Evolutionary conservation across 2,888 invertebrate species (phyloP).

Genomic region (Clanis bilineata): DNA sequence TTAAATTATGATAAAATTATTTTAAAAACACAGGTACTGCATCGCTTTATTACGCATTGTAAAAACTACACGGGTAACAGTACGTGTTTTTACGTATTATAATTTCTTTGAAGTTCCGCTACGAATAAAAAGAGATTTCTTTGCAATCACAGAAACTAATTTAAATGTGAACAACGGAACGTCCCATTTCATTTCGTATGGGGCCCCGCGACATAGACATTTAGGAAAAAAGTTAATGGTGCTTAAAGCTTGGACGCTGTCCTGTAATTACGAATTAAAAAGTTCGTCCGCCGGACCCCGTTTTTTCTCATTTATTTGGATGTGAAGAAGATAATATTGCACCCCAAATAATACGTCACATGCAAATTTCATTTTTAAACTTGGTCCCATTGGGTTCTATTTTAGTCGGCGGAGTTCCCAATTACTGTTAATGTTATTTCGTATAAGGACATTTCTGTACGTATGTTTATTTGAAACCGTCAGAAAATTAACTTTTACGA

Average conservation of each 20-base stretch:
- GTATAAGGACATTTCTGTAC: conserved; percentile 66
- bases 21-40: too few relatives aligned
- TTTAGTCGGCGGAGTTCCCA: conserved; percentile 41
- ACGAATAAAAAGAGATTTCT: conserved; percentile 13
- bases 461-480: conserved; percentile 57
- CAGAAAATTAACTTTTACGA: conserved; percentile 70
- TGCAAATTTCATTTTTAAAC: conserved; percentile 35
- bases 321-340: conserved; percentile 75
- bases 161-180: conserved; percentile 64
- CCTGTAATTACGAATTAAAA: conserved; percentile 82
- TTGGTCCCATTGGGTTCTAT: conserved; percentile 37
- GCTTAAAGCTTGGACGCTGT: conserved; percentile 77
- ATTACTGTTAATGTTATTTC: conserved; percentile 76
- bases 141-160: conserved; percentile 51
- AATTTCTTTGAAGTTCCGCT: conserved; percentile 1
- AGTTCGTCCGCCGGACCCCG: conserved; percentile 72
- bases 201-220: conserved; percentile 65
- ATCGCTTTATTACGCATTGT: background rate
- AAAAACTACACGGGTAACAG: background rate
- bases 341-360: conserved; percentile 46
- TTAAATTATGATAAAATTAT: too few relatives aligned
- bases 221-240: conserved; percentile 79
- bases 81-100: background rate
- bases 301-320: conserved; percentile 80
- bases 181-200: conserved; percentile 58